Conservation (phyloP, 2,888 invertebrate genomes). For the Coleophora flavipennella region DNA sequence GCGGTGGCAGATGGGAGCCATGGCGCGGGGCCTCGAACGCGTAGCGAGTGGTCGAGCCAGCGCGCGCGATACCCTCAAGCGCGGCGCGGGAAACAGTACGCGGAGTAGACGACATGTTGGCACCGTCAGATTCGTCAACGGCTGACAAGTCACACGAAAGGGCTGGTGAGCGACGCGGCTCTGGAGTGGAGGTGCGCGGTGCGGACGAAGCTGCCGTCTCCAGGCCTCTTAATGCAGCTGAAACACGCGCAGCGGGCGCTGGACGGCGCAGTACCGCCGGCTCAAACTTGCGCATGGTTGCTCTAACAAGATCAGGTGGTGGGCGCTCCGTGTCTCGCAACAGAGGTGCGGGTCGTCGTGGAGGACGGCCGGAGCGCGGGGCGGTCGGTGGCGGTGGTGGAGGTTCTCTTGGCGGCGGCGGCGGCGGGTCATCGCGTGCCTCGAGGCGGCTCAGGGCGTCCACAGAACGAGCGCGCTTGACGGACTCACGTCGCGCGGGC, state of each 20-base stretch:
- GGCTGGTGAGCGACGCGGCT: constrained; percentile 32
- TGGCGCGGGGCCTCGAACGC: constrained; percentile 59
- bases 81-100: constrained; percentile 72
- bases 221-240: constrained; percentile 49
- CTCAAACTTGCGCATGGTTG: constrained; percentile 89
- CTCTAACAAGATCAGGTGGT: constrained; percentile 90
- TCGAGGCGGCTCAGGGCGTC: constrained; percentile 84
- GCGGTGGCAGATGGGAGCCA: constrained; percentile 48
- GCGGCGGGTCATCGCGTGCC: constrained; percentile 76
- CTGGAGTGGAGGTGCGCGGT: constrained; percentile 40
- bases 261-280: constrained; percentile 72
- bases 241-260: constrained; percentile 48
- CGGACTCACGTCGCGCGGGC: constrained; percentile 66
- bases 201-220: constrained; percentile 29
- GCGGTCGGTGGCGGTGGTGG: constrained; percentile 69
- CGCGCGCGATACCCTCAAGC: constrained; percentile 77
- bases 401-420: constrained; percentile 77
- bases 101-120: constrained; percentile 15
- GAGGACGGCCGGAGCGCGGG: constrained; percentile 61
- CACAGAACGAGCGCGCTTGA: constrained; percentile 89
- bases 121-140: constrained; percentile 13
- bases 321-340: constrained; percentile 85
- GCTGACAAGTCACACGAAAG: constrained; percentile 28
- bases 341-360: constrained; percentile 69
- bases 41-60: constrained; percentile 77